phyloP scores from a whole-genome alignment of 2,797 vertebrate genomes.

The Pteronotus mesoamericanus region DNA sequence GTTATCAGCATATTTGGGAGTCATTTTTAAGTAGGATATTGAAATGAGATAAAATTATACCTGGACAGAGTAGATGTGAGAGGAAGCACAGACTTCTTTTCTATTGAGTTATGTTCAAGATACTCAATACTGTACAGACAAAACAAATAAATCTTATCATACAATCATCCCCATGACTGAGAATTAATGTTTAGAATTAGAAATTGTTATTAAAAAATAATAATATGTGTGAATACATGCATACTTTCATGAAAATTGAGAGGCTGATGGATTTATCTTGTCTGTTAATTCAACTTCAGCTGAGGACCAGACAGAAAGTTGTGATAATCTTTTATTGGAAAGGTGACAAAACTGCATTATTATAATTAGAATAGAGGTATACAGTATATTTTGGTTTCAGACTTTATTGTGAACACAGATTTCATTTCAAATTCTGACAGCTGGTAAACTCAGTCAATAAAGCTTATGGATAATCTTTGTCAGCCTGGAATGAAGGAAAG shows the following conservation, averaged over 20 bases:
- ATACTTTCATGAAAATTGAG: neutral
- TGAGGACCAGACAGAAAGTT: neutral
- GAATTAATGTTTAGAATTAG: neutral
- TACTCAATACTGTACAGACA: slow-evolving; percentile 3
- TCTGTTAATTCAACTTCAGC: neutral
- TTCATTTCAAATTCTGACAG: slow-evolving; percentile 52
- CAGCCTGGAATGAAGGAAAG: neutral
- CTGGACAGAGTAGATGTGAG: neutral
- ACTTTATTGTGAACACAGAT: slow-evolving; percentile 44
- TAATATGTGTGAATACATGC: neutral
- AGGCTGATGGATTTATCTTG: neutral
- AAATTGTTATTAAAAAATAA: neutral
- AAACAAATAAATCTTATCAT: neutral
- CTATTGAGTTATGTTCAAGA: neutral
- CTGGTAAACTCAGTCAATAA: neutral
- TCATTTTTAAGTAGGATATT: slow-evolving; percentile 6
- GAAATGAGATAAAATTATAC: neutral
- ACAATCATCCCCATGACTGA: neutral
- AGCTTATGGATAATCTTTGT: neutral
- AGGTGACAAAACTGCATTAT: neutral
- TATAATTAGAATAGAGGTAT: neutral
- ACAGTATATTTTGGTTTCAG: neutral
- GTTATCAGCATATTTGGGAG: neutral
- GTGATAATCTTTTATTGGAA: neutral
- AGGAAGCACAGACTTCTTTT: neutral